phyloP scores from a whole-genome alignment of 2,888 invertebrate species.

The Fragum sueziense region DNA sequence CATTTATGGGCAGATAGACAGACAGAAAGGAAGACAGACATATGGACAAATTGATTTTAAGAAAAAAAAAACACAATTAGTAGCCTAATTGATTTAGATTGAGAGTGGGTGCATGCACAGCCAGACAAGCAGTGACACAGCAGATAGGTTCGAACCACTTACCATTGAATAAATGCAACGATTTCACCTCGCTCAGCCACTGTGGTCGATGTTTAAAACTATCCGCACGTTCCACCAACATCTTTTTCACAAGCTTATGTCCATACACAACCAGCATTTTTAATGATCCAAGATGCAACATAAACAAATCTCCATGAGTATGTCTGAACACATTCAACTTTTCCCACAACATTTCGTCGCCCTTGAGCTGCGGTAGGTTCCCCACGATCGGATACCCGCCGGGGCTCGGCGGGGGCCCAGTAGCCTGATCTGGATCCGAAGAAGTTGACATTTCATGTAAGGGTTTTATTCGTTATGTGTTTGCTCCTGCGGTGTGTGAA shows the following conservation, averaged over 20 bases:
- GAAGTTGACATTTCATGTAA: not conserved
- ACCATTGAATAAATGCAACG: conserved; percentile 48
- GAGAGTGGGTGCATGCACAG: too few species aligned
- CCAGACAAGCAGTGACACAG: too few species aligned
- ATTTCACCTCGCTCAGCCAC: conserved; percentile 52
- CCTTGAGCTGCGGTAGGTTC: conserved; percentile 43
- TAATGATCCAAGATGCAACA: conserved; percentile 44
- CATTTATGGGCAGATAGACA: too few species aligned
- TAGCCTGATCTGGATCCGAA: not conserved
- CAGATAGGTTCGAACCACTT: too few species aligned
- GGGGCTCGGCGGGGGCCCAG: conserved; percentile 43
- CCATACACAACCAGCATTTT: conserved; percentile 53
- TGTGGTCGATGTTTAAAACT: conserved; percentile 48
- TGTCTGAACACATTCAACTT: conserved; percentile 47
- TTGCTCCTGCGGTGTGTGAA: not conserved
- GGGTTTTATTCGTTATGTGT: not conserved
- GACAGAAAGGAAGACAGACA: too few species aligned
- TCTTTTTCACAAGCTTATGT: conserved; percentile 45
- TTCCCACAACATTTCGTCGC: conserved; percentile 53
- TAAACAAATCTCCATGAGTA: conserved; percentile 47
- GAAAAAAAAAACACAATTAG: too few species aligned
- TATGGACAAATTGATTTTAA: too few species aligned
- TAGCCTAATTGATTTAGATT: too few species aligned
- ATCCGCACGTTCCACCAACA: conserved; percentile 30
- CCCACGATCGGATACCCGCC: conserved; percentile 45